Base-by-base conservation (phyloP, 2,113 vertebrate species). In the Petaurus breviceps region DNA sequence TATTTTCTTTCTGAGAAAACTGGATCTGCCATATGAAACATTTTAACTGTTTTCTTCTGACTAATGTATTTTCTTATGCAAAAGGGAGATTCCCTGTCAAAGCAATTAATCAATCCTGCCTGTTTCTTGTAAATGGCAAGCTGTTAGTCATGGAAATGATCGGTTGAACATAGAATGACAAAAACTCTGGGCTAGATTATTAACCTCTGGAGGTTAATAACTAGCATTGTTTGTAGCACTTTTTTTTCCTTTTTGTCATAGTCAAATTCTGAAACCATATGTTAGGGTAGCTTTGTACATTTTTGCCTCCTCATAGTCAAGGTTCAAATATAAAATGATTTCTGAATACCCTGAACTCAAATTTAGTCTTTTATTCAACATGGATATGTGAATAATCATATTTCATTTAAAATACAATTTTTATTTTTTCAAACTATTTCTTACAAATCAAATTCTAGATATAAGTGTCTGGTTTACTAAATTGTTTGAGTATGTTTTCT, bases 81-180 rank as follows among this genome's bases (percentile, higher is more conserved):
- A 23, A 84, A 84, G 19, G 68, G 68, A 84, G 68, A 84, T 84
- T 84, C 68, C n/a, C 68, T 84, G 68, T 84, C 68, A 84, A 43
- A 84, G 68, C 68, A 84, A 84, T 84, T 84, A 84, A 84, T 84
- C 68, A 84, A 84, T 84, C n/a, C 2, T 43, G 68, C 6, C 68
- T 84, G 68, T 43, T 84, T 84, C 68, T 84, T 84, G 7, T 84
- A 84, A 84, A 84, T 84, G 16, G n/a, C 68, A 84, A 84, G 68
- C 37, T 43, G 37, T 84, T 84, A 23, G 5, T 16, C 68, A 23
- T 43, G 68, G n/a, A 84, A 84, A 84, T 84, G n/a, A 84, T 43
- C 2, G n/a, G 16, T 84, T 84, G 43, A 84, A 10, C 52, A 23
- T 0, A 0, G 6, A 19, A 14, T 0, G 25, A 22, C 0, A 0